These are phyloP conservation scores for Lates calcarifer DNA, from an alignment of 2,113 vertebrate species.

Conservation along the genomic window DNA sequence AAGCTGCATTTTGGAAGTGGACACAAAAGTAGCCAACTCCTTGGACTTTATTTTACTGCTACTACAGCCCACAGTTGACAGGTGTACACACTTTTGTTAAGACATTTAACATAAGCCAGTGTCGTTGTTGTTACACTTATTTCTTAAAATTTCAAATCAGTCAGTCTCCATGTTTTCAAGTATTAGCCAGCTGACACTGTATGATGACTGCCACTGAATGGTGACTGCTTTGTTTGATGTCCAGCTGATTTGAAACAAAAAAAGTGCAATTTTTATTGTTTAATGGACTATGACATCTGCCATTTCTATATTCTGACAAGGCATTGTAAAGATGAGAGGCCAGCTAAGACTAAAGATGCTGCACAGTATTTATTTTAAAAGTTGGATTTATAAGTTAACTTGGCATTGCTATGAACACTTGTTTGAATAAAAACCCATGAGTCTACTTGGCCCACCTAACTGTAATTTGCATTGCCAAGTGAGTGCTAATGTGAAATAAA, in stretches of 20 bases:
- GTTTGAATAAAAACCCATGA: conserved; percentile 9
- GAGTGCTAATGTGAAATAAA: conserved; percentile 62
- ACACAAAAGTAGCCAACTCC: not conserved
- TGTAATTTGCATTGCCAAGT: conserved; percentile 32
- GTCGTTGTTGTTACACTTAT: conserved; percentile 25
- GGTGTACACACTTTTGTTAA: not conserved
- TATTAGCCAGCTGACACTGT: conserved; percentile 23
- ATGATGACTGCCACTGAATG: conserved; percentile 7
- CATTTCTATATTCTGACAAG: conserved; percentile 45
- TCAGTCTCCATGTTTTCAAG: conserved; percentile 14
- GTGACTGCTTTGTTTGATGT: conserved; percentile 23
- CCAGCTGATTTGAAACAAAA: conserved; percentile 15
- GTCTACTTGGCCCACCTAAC: conserved; percentile 10
- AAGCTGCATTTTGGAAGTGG: conserved; percentile 25
- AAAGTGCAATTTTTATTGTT: conserved; percentile 39
- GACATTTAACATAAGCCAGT: not conserved
- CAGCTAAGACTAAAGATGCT: conserved; percentile 26
- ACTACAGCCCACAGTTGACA: conserved; percentile 14
- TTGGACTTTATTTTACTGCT: conserved; percentile 5
- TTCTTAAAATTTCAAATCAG: conserved; percentile 23
- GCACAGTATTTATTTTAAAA: conserved; percentile 43
- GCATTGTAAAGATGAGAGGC: conserved; percentile 40
- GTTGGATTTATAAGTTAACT: conserved; percentile 16
- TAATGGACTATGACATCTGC: conserved; percentile 4
- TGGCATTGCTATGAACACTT: conserved; percentile 22